phyloP scores from a whole-genome alignment of 2,797 vertebrate species.

The Chiropotes sagulatus region DNA sequence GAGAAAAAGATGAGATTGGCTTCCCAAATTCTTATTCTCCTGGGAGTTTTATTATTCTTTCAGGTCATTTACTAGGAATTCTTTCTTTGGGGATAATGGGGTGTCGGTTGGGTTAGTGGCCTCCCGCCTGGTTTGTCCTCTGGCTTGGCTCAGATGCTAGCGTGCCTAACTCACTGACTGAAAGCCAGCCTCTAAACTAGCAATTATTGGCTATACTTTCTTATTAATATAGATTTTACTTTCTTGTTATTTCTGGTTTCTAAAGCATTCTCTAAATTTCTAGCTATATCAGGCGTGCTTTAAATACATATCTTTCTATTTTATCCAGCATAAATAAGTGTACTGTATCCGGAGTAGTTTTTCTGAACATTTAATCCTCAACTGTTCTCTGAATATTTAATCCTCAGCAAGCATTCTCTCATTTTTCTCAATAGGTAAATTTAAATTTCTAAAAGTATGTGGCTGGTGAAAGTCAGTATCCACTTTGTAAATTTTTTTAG shows the following conservation, averaged over 20 bases:
- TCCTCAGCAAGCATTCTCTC: background rate
- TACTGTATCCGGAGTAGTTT: background rate
- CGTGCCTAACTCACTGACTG: accelerated
- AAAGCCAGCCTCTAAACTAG: background rate
- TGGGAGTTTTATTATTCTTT: background rate
- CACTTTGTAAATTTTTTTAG: background rate
- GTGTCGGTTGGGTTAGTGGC: accelerated
- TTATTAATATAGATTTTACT: background rate
- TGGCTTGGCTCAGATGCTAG: background rate
- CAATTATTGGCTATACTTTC: background rate
- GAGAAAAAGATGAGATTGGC: background rate
- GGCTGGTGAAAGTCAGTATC: background rate
- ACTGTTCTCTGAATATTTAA: background rate
- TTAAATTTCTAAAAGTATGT: background rate
- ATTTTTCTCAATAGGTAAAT: background rate
- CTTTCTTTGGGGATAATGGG: background rate
- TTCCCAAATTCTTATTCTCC: background rate
- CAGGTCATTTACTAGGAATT: background rate
- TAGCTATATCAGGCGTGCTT: background rate
- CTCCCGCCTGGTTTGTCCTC: accelerated
- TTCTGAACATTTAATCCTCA: background rate
- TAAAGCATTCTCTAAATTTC: background rate
- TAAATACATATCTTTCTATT: background rate
- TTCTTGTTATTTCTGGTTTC: background rate
- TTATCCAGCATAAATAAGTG: background rate